Evolutionary conservation across 2,113 vertebrate genomes (phyloP).

Genomic region (Oenanthe melanoleuca): DNA sequence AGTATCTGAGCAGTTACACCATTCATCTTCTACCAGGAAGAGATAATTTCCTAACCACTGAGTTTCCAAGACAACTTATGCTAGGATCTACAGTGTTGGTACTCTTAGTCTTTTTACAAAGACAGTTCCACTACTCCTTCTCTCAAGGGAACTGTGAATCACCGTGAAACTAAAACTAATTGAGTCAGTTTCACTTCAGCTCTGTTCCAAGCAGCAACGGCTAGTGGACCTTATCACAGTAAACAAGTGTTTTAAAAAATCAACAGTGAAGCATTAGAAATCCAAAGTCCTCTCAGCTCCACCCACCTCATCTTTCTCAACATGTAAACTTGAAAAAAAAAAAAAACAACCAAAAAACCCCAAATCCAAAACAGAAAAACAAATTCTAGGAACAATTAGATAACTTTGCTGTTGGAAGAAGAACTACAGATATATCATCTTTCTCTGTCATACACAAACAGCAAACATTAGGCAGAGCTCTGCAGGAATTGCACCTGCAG

Average conservation of each 20-base stretch:
- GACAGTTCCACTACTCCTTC: neutral
- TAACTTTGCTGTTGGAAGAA: neutral
- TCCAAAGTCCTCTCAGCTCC: neutral
- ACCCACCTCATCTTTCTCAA: neutral
- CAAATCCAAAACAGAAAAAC: neutral
- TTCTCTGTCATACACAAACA: neutral
- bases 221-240: neutral
- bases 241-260: neutral
- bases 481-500: neutral
- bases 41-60: neutral
- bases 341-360: neutral
- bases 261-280: neutral
- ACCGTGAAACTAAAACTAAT: constrained; percentile 17
- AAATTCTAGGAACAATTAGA: neutral
- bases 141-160: constrained; percentile 7
- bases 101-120: neutral
- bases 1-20: neutral
- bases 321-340: neutral
- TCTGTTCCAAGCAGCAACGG: neutral
- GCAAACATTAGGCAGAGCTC: neutral
- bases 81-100: neutral
- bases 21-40: neutral
- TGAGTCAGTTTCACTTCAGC: neutral
- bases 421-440: neutral
- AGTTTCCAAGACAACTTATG: neutral